Conservation (phyloP, 2,797 vertebrate species). For the Centropyge bicolor region DNA sequence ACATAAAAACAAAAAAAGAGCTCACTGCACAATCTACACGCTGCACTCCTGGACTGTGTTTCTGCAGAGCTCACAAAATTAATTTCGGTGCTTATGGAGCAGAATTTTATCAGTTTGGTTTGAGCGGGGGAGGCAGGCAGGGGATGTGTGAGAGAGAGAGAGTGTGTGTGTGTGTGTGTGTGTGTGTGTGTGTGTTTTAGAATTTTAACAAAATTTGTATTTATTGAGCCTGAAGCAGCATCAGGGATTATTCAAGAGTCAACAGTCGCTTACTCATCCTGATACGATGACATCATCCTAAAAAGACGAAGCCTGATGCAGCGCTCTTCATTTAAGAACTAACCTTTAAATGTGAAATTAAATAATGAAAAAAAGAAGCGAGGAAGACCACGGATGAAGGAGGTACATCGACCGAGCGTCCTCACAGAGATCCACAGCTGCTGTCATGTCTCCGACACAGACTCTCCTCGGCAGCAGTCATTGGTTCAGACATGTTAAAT, state of each 20-base stretch:
- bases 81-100: neutral
- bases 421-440: neutral
- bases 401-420: rapidly evolving
- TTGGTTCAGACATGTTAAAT: neutral
- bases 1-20: neutral
- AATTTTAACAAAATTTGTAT: neutral
- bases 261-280: constrained; percentile 2
- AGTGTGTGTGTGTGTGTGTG: neutral
- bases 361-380: neutral
- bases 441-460: neutral
- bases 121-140: neutral
- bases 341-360: constrained; percentile 2
- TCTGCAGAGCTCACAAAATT: neutral
- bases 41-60: neutral
- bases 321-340: neutral
- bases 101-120: neutral
- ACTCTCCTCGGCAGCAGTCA: neutral
- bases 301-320: neutral
- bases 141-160: too few species aligned
- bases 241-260: constrained; percentile 2
- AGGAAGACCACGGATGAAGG: neutral
- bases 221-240: constrained; percentile 13
- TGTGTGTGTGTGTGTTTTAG: neutral
- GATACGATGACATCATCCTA: neutral
- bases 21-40: neutral